Evolutionary conservation across 2,797 vertebrate species (phyloP).

Genomic region (Micromesistius poutassou): DNA sequence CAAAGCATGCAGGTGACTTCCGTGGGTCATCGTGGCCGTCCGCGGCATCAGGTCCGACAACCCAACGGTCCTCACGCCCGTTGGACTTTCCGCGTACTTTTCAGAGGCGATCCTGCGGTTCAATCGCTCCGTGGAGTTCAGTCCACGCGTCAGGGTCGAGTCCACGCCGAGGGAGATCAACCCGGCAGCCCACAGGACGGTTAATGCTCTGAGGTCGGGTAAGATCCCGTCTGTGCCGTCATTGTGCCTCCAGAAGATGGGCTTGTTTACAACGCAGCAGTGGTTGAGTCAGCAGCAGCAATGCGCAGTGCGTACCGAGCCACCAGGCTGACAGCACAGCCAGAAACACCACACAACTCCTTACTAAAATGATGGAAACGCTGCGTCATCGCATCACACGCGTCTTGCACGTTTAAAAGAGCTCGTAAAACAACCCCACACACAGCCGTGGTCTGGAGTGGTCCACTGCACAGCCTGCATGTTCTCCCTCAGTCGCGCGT

Average conservation of each 20-base stretch:
- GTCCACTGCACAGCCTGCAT: neutral
- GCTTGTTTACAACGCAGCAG: conserved; percentile 63
- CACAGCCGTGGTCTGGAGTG: neutral
- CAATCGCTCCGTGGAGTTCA: neutral
- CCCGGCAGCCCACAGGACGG: neutral
- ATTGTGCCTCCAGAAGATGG: conserved; percentile 25
- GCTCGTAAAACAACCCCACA: neutral
- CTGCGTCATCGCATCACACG: neutral
- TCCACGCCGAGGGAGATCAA: neutral
- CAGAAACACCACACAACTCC: conserved; percentile 2
- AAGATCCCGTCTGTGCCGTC: conserved; percentile 4
- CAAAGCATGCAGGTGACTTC: neutral
- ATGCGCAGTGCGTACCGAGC: conserved; percentile 57
- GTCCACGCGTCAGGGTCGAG: neutral
- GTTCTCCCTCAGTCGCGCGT: neutral
- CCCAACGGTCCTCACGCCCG: neutral
- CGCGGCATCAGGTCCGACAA: conserved; percentile 28
- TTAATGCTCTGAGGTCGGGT: conserved; percentile 1
- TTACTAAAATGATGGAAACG: neutral
- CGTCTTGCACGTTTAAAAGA: neutral
- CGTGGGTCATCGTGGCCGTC: neutral
- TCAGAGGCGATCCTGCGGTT: neutral
- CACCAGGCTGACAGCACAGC: neutral
- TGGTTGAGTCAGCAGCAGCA: conserved; percentile 17
- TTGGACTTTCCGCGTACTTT: neutral